A percentile compares a stretch with the other conserved stretches of the same genome.
Evolutionary conservation across 2,113 vertebrate genomes (phyloP).

Genomic region (Pagrus major): DNA sequence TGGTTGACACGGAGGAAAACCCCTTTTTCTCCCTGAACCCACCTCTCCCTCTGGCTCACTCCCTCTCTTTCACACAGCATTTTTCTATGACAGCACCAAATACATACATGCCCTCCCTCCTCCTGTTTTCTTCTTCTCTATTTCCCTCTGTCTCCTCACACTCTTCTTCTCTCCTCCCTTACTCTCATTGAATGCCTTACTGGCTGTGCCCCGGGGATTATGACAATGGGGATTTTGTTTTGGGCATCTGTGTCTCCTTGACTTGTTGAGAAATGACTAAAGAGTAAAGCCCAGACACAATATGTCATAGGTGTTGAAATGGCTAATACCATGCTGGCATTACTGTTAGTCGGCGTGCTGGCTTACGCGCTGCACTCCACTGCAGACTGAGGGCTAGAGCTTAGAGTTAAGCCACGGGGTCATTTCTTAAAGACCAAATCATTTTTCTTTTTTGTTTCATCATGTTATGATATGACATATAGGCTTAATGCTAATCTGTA

Average conservation of each 20-base stretch:
- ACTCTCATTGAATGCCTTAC: constrained; percentile 9
- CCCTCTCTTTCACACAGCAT: constrained; percentile 47
- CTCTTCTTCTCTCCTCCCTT: constrained; percentile 13
- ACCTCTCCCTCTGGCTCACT: constrained; percentile 41
- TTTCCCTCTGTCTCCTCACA: constrained; percentile 23
- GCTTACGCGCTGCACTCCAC: constrained; percentile 15
- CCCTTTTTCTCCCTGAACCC: constrained; percentile 34
- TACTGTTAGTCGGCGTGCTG: constrained; percentile 22
- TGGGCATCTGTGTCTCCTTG: constrained; percentile 56
- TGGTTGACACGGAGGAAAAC: constrained; percentile 54
- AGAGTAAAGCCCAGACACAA: constrained; percentile 52
- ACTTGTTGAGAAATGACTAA: constrained; percentile 62
- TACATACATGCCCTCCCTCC: constrained; percentile 24
- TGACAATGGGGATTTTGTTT: constrained; percentile 67
- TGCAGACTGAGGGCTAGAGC: constrained; percentile 14
- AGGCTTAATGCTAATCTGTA: neutral
- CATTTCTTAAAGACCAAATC: constrained; percentile 12
- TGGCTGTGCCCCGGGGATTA: constrained; percentile 41
- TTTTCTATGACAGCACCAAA: constrained; percentile 62
- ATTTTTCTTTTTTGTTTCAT: constrained; percentile 8
- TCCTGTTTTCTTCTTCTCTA: constrained; percentile 1
- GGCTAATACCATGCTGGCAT: constrained; percentile 47
- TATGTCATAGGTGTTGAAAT: constrained; percentile 76
- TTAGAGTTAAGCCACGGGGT: neutral
- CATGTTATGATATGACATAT: neutral